Evolutionary conservation across 92 coral and sea anemone species (phyloP), one percentile per base, ranked within the genome.

Genomic region (Porites lobata): DNA sequence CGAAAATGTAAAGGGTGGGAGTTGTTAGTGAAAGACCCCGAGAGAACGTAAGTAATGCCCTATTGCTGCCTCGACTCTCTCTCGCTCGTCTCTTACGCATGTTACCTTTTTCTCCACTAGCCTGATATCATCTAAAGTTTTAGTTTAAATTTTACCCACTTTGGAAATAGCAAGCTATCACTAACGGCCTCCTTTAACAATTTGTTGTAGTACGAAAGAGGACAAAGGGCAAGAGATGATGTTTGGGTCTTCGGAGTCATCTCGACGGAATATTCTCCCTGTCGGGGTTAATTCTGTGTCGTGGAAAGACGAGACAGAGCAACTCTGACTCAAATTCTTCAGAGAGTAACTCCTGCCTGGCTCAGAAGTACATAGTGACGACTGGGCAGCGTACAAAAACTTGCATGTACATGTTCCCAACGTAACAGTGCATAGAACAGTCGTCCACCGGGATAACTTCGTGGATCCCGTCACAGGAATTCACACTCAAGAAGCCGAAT

Each of bases 401-500:
- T 18, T 77, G 17, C 24, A 19, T 8, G 32, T n/a, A 18, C 50
- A 77, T 17, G 65, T 56, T 20, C 64, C 65, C 0, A 77, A 77
- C 24, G 81, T 77, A 14, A 65, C 68, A 52, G 13, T 52, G 2
- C 81, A 77, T 11, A 19, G 69, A 15, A 65, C 66, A 7, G 81
- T 77, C 43, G 81, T 77, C 18, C 81, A 77, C 50, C 47, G 51
- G 10, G 64, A 77, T 17, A 77, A 77, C 52, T 77, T 77, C 47
- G 50, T 77, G 50, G 81, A 77, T 56, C 81, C 69, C 8, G 15
- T 56, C 9, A 77, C 78, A 11, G 78, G 78, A 19, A 24, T 73
- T 29, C 78, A 73, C 78, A 73, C 78, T 17, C 78, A 73, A 53
- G 81, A 77, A 22, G 51, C 58, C 17, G 81, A 77, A 56, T 77